A percentile compares a stretch with the other conserved stretches of the same genome.
Evolutionary conservation across 2,113 vertebrate genomes (phyloP).

Genomic region (Fulmarus glacialis): DNA sequence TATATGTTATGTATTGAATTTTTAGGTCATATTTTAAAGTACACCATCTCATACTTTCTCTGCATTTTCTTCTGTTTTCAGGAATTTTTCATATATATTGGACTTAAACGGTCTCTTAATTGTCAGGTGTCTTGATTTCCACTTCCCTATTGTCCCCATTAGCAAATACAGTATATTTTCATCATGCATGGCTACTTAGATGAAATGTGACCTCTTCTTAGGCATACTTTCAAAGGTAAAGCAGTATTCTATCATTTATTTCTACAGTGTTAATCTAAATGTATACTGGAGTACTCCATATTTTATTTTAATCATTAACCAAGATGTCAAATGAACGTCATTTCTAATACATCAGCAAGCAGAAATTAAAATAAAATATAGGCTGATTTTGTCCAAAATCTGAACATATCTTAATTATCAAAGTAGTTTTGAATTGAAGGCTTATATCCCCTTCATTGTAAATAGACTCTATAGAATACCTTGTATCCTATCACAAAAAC

Average conservation of each 20-base stretch:
- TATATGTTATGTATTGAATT: neutral
- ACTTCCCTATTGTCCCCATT: neutral
- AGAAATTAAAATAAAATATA: neutral
- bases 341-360: neutral
- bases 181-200: neutral
- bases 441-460: neutral
- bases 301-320: neutral
- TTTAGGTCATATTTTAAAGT: neutral
- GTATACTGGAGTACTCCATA: neutral
- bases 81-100: neutral
- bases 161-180: neutral
- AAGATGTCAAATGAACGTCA: neutral
- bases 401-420: neutral
- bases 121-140: neutral
- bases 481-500: neutral
- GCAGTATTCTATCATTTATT: neutral
- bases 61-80: neutral
- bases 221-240: neutral
- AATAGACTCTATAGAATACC: neutral
- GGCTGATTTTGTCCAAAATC: neutral
- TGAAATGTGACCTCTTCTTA: neutral
- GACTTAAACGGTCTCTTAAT: neutral
- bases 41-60: neutral
- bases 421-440: neutral
- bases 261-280: neutral